phyloP scores from a whole-genome alignment of 2,888 invertebrate genomes.

The Phortica okadai region DNA sequence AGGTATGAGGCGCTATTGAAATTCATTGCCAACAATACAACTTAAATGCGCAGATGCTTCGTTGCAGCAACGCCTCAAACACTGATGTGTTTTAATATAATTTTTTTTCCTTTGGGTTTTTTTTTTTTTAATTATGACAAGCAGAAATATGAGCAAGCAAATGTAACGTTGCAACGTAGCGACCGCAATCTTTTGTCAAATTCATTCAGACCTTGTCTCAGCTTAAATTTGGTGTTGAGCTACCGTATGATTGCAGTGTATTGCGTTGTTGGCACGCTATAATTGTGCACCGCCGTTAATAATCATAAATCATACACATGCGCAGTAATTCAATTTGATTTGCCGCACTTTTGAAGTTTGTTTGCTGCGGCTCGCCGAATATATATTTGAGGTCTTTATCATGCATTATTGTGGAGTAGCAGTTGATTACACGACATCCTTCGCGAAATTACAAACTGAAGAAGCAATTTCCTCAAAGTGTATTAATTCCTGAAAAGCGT shows the following conservation, averaged over 20 bases:
- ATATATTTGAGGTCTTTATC: background rate
- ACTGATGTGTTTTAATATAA: background rate
- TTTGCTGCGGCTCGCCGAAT: background rate
- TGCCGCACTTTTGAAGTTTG: conserved; percentile 2
- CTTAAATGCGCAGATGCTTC: conserved; percentile 33
- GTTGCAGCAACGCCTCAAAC: conserved; percentile 28
- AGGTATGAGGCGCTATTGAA: conserved; percentile 24
- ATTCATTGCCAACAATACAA: conserved; percentile 21
- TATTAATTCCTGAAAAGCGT: no score
- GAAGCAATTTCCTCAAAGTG: no score
- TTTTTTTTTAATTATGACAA: conserved; percentile 23
- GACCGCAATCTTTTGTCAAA: conserved; percentile 26
- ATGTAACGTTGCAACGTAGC: background rate
- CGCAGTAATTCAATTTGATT: conserved; percentile 2
- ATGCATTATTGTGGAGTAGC: background rate
- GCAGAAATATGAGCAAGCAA: conserved; percentile 18
- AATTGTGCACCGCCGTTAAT: conserved; percentile 5
- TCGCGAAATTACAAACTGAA: no score
- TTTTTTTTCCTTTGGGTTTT: background rate
- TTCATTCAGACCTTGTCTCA: conserved; percentile 13
- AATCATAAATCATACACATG: conserved; percentile 8
- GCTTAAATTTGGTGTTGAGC: background rate
- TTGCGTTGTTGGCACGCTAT: background rate
- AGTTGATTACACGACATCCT: no score
- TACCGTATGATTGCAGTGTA: background rate